phyloP scores from a whole-genome alignment of 2,113 vertebrate genomes.

The Microtus oregoni region DNA sequence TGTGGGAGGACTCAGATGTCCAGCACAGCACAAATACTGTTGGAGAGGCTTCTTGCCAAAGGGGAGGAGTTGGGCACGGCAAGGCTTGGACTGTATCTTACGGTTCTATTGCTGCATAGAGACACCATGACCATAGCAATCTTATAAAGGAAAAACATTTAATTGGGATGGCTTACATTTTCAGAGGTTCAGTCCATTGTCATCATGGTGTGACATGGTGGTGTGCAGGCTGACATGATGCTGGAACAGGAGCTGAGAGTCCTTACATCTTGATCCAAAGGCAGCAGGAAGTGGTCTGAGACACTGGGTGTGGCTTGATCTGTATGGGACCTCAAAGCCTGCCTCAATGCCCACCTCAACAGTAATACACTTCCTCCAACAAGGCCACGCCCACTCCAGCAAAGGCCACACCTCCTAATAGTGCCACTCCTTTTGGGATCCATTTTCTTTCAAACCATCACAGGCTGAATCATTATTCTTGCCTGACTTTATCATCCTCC shows the following conservation, averaged over 20 bases:
- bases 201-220: background rate
- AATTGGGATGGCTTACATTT: background rate
- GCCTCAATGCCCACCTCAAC: background rate
- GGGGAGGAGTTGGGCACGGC: background rate
- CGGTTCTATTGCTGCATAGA: background rate
- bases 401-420: background rate
- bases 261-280: background rate
- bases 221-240: background rate
- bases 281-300: background rate
- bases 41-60: conserved; percentile 42
- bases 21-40: background rate
- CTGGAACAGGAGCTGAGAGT: background rate
- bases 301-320: background rate
- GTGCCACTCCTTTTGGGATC: background rate
- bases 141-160: background rate
- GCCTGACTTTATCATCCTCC: background rate
- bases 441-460: background rate
- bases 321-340: background rate
- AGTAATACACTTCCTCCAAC: background rate
- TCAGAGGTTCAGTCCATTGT: background rate
- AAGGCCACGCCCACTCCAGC: background rate
- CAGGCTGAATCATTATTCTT: conserved; percentile 44
- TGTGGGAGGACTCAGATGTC: background rate
- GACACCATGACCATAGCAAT: background rate
- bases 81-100: background rate